Evolutionary conservation across 2,888 invertebrate species (phyloP).

Genomic region (Thera britannica): DNA sequence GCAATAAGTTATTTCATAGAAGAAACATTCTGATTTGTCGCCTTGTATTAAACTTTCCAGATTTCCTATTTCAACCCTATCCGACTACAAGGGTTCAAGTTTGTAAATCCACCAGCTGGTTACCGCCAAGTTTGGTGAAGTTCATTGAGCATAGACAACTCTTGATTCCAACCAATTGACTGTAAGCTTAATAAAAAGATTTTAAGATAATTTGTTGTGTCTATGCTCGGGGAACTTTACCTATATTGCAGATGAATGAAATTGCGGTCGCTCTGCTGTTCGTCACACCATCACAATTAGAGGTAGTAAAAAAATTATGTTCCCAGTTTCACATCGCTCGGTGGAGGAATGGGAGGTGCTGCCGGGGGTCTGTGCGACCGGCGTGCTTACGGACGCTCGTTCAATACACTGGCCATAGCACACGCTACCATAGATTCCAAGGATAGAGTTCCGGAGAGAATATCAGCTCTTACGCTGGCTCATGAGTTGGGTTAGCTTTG

Average conservation of each 20-base stretch:
- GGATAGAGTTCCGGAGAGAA: slow-evolving; percentile 73
- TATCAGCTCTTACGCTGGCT: slow-evolving; percentile 73
- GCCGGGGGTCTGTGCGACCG: slow-evolving; percentile 82
- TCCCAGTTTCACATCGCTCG: slow-evolving; percentile 77
- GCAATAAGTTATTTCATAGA: neutral
- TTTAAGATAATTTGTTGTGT: no score
- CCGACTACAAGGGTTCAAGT: no score
- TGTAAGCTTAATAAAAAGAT: no score
- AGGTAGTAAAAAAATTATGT: neutral
- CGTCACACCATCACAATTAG: no score
- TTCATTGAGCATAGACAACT: no score
- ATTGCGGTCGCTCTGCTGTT: no score
- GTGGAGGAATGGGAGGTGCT: slow-evolving; percentile 71
- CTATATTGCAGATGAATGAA: no score
- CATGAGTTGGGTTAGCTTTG: slow-evolving; percentile 70
- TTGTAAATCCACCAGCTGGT: no score
- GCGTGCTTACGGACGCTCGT: slow-evolving; percentile 71
- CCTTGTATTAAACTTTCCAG: neutral
- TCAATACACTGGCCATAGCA: slow-evolving; percentile 78
- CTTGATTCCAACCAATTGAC: no score
- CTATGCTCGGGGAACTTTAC: no score
- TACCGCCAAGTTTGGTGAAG: no score
- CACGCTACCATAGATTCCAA: slow-evolving; percentile 64
- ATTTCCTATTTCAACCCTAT: no score
- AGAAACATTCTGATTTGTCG: neutral